These are phyloP conservation scores for Quadroppia sp. DNA, from an alignment of 2,888 invertebrate genomes.

Conservation along the genomic window DNA sequence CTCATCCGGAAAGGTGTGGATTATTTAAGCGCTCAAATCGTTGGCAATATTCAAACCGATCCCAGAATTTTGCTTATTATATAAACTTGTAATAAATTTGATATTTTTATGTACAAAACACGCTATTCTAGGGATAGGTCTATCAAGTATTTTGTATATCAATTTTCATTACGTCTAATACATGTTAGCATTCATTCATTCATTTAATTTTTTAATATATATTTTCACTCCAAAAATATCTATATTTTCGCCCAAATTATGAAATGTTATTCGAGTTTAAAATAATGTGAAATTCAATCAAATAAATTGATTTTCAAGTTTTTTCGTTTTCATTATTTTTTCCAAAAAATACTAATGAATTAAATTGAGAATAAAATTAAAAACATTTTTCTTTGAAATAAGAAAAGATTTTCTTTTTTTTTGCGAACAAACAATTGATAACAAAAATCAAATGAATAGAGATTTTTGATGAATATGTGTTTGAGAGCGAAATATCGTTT, in stretches of 20 bases:
- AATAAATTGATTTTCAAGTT: neutral
- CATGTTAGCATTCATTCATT: conserved; percentile 5
- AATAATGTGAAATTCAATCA: neutral
- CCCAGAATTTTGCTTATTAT: conserved; percentile 21
- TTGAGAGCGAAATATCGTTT: neutral
- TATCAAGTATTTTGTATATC: conserved; percentile 7
- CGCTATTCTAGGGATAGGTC: conserved; percentile 29
- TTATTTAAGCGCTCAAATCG: conserved; percentile 27
- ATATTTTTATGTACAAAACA: neutral
- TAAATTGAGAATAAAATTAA: no score
- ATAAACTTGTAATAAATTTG: conserved; percentile 23
- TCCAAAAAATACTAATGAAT: no score
- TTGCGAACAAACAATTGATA: neutral
- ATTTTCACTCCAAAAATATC: neutral
- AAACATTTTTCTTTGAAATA: no score
- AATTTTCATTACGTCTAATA: conserved; percentile 30
- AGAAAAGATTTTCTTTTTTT: no score
- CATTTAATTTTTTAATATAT: neutral
- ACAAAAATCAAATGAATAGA: neutral
- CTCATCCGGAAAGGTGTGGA: conserved; percentile 37
- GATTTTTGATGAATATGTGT: neutral
- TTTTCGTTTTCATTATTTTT: neutral
- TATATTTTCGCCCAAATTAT: conserved; percentile 26
- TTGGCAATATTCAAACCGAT: conserved; percentile 25
- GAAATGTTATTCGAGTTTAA: neutral